Base-by-base conservation (phyloP, 1,140 invertebrate species). In the Drosophila pruinosa region DNA sequence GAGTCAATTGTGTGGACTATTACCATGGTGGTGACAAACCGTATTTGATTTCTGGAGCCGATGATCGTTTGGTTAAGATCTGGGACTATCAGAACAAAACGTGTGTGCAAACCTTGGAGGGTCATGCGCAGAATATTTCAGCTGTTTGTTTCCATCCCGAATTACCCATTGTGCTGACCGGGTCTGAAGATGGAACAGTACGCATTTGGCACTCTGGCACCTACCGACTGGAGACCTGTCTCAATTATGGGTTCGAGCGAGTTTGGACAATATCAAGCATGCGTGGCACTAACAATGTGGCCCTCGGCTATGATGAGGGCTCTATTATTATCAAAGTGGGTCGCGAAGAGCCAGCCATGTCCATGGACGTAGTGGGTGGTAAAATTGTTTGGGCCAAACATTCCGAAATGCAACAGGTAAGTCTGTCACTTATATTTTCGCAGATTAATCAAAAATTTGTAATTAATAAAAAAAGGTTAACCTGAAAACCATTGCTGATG, bases 81-180 rank as follows among this genome's bases (percentile, higher is more conserved):
- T 99, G 99, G 99, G 99, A 99, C 91, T 99, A 99, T 91, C 97
- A 99, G 91, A 99, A 99, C 91, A 99, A 99, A 92, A 99, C 98
- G 0, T 99, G 99, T 92, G 99, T 99, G 0, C 98, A 99, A 91
- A 99, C 98, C 0, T 92, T 99, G 15, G 98, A 99, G 92, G 98
- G 95, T 5, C 99, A 99, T 92, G 96, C 97, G 0, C 97, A 99
- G 82, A 99, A 99, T 91, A 97, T 99, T 50, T 97, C 98, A 0
- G 94, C 94, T 39, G 96, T 97, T 0, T 96, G 94, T 62, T 99
- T 99, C 92, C 99, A 99, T 92, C 98, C 99, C 0, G 98, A 99
- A 91, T 92, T 99, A 48, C 99, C 99, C 0, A 98, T 99, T 56
- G 96, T 99, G 47, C 92, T 99, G 43, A 99, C 98, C 5, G 99